Conservation (phyloP, 1,140 invertebrate species). For the Leptinotarsa defecta region DNA sequence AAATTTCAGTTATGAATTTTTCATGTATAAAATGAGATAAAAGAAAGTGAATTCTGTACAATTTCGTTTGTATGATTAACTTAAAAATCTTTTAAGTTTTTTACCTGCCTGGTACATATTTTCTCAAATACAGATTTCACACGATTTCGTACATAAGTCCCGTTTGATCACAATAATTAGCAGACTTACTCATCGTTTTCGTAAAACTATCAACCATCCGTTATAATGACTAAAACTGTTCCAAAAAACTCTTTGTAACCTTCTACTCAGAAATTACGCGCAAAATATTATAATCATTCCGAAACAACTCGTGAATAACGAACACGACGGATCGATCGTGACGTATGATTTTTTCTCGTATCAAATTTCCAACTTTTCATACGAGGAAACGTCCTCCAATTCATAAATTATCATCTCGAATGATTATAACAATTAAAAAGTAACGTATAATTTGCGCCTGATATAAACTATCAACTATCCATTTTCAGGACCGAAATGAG, state of each 20-base stretch:
- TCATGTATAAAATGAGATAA: no score
- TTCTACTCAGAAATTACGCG: not conserved
- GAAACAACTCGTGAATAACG: not conserved
- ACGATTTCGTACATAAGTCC: no score
- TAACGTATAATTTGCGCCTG: not conserved
- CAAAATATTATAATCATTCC: not conserved
- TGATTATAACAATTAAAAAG: conserved; percentile 3
- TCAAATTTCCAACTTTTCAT: not conserved
- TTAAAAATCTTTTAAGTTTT: no score
- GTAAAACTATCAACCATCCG: not conserved
- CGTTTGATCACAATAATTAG: no score
- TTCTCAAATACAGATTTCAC: no score
- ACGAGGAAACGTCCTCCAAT: not conserved
- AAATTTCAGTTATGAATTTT: no score
- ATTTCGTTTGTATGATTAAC: no score
- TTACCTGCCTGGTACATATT: no score
- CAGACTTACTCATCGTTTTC: not conserved
- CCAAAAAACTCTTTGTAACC: not conserved
- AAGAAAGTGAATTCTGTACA: no score
- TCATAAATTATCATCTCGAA: not conserved
- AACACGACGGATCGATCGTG: not conserved
- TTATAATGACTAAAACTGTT: not conserved
- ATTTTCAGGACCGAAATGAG: not conserved
- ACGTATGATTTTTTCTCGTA: not conserved
- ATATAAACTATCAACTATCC: not conserved